phyloP scores from a whole-genome alignment of 1,140 invertebrate species.

The Penaeus vannamei region DNA sequence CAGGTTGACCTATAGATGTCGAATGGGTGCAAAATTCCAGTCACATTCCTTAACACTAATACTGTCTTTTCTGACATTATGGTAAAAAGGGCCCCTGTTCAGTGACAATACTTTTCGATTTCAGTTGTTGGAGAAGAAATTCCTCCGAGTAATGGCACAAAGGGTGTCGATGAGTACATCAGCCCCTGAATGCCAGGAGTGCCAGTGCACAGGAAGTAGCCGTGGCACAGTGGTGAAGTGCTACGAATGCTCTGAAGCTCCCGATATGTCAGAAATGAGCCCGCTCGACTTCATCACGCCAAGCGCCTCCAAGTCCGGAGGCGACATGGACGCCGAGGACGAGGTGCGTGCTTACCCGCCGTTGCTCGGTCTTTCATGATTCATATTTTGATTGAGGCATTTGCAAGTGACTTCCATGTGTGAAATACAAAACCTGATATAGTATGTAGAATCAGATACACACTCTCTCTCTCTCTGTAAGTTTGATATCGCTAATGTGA shows the following conservation, averaged over 20 bases:
- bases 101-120: not conserved
- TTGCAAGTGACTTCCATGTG: too few relatives aligned
- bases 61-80: not conserved
- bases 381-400: too few relatives aligned
- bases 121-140: constrained; percentile 47
- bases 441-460: too few relatives aligned
- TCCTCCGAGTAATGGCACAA: constrained; percentile 40
- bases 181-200: constrained; percentile 49
- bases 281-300: not conserved
- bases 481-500: not conserved
- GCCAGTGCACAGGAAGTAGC: constrained; percentile 20
- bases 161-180: constrained; percentile 16
- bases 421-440: too few relatives aligned
- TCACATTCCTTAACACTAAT: not conserved
- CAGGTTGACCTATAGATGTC: too few relatives aligned
- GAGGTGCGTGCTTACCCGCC: not conserved
- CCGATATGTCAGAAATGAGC: not conserved
- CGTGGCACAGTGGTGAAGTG: constrained; percentile 1
- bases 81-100: not conserved
- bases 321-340: not conserved
- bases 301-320: not conserved
- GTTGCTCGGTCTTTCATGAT: too few relatives aligned
- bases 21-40: too few relatives aligned
- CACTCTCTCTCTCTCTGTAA: not conserved
- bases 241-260: constrained; percentile 27